Evolutionary conservation across 2,797 vertebrate genomes (phyloP).

Genomic region (Fistularia tabacaria): DNA sequence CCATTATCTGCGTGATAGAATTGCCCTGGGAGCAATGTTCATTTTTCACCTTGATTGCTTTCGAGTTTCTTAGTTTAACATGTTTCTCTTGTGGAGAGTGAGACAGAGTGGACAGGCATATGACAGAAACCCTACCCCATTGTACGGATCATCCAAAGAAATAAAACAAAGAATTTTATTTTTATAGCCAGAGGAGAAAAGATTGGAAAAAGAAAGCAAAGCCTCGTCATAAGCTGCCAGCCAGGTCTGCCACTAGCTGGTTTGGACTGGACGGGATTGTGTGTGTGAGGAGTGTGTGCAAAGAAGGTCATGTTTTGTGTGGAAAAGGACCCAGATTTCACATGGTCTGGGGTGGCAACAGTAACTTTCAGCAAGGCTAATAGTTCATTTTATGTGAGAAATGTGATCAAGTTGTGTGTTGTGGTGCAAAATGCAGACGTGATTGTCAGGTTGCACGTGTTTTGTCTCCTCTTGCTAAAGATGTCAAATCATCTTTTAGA

Average conservation of each 20-base stretch:
- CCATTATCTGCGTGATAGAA: slow-evolving; percentile 49
- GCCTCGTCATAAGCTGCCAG: slow-evolving; percentile 3
- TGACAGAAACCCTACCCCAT: no score
- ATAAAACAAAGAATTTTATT: slow-evolving; percentile 20
- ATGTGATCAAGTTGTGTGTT: neutral
- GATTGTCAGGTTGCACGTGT: no score
- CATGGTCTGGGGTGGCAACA: slow-evolving; percentile 13
- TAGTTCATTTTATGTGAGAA: slow-evolving; percentile 12
- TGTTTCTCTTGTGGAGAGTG: slow-evolving; percentile 35
- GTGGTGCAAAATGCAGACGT: neutral
- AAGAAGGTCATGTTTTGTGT: slow-evolving; percentile 25
- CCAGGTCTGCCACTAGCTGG: slow-evolving; percentile 11
- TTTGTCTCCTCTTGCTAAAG: no score
- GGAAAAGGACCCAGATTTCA: slow-evolving; percentile 41
- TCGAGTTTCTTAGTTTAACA: slow-evolving; percentile 62
- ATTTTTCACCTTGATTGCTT: slow-evolving; percentile 68
- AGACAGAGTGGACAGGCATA: slow-evolving; percentile 25
- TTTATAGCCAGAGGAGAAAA: slow-evolving; percentile 10
- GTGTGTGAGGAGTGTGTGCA: slow-evolving; percentile 12
- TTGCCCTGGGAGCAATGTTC: slow-evolving; percentile 44
- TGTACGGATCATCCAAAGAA: slow-evolving; percentile 4
- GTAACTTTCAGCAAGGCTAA: slow-evolving; percentile 33
- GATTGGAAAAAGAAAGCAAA: slow-evolving; percentile 24
- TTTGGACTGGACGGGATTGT: slow-evolving; percentile 7
- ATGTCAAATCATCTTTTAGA: no score